Conservation (phyloP, 2,113 vertebrate species). For the Deroptyus accipitrinus region DNA sequence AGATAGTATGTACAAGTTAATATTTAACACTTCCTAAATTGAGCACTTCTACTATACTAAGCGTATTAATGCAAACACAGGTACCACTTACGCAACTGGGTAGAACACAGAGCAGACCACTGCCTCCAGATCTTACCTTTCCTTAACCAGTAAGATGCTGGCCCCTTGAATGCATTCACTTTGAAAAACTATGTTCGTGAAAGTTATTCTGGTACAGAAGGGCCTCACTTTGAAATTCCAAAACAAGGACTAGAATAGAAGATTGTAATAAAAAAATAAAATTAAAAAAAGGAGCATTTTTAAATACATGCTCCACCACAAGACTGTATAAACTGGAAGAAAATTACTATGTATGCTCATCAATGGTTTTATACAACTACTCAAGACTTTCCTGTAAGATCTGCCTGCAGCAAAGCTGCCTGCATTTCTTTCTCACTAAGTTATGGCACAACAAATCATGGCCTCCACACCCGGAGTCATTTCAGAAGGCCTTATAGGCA, state of each 20-base stretch:
- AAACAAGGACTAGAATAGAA: constrained; percentile 47
- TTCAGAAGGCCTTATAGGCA: not conserved
- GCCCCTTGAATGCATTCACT: not conserved
- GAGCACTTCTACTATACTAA: not conserved
- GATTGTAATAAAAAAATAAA: constrained; percentile 52
- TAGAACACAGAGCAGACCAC: not conserved
- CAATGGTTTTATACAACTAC: constrained; percentile 54
- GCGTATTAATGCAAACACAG: not conserved
- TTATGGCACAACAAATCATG: not conserved
- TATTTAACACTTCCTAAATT: not conserved
- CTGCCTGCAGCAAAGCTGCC: not conserved
- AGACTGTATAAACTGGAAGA: constrained; percentile 58
- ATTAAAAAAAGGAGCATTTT: constrained; percentile 20
- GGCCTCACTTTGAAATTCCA: constrained; percentile 51
- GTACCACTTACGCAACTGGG: not conserved
- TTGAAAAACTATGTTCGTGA: not conserved
- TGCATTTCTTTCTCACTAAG: not conserved
- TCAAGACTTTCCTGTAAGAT: constrained; percentile 43
- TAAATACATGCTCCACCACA: constrained; percentile 39
- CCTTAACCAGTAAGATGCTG: constrained; percentile 24
- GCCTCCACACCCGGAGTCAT: not conserved
- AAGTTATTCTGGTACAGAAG: constrained; percentile 54
- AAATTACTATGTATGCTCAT: constrained; percentile 68
- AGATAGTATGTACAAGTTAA: not conserved
- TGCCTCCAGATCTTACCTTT: not conserved